A percentile compares a stretch with the other conserved stretches of the same genome.
These are phyloP conservation scores for Larimichthys polyactis DNA, from an alignment of 2,113 vertebrate species.

Conservation along the genomic window DNA sequence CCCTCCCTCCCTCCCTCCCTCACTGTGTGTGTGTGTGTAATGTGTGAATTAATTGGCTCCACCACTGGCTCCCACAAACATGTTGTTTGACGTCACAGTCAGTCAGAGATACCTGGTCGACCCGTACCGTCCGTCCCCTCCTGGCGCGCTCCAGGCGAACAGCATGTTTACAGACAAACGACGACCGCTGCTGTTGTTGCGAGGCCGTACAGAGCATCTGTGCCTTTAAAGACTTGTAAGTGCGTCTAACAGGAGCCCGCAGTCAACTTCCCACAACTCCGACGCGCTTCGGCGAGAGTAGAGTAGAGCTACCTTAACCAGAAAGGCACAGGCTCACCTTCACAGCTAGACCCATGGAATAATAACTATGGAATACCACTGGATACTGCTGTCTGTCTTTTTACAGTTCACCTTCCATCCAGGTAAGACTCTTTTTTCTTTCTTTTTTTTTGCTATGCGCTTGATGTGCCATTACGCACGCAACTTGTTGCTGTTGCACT, in stretches of 20 bases:
- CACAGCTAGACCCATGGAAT: slow-evolving; percentile 82
- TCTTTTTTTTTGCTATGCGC: not conserved
- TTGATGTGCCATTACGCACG: slow-evolving; percentile 31
- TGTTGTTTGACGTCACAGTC: slow-evolving; percentile 59
- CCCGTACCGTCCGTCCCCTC: slow-evolving; percentile 37
- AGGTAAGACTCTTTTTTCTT: slow-evolving; percentile 73
- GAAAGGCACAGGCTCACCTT: slow-evolving; percentile 63
- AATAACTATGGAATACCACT: slow-evolving; percentile 85
- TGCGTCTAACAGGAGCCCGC: slow-evolving; percentile 48
- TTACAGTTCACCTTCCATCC: slow-evolving; percentile 78
- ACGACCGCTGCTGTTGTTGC: slow-evolving; percentile 50
- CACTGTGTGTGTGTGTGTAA: too few relatives aligned
- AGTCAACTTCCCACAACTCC: slow-evolving; percentile 66
- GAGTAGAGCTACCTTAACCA: slow-evolving; percentile 32
- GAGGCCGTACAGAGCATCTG: slow-evolving; percentile 58
- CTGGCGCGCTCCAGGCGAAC: slow-evolving; percentile 41
- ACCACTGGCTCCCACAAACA: slow-evolving; percentile 62
- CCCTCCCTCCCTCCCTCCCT: slow-evolving; percentile 17
- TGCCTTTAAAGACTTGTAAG: slow-evolving; percentile 70
- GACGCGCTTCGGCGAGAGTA: slow-evolving; percentile 41
- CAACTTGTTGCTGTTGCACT: slow-evolving; percentile 66
- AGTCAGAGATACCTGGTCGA: slow-evolving; percentile 54
- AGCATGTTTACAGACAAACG: slow-evolving; percentile 59
- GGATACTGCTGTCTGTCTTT: slow-evolving; percentile 81
- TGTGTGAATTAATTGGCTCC: slow-evolving; percentile 54